Base-by-base conservation (phyloP, 2,888 invertebrate genomes). In the Athalia cordata region DNA sequence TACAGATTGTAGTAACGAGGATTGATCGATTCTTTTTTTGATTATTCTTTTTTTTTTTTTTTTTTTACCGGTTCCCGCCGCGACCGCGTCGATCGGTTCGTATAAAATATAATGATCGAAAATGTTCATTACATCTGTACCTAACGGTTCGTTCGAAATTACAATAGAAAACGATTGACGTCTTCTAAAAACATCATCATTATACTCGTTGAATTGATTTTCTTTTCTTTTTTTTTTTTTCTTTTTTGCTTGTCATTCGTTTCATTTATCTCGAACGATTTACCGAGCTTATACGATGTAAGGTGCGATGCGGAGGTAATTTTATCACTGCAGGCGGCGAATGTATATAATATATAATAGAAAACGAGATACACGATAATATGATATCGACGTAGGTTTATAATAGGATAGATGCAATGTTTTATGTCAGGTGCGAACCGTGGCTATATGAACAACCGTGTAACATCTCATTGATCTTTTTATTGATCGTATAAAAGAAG, bases 191-290 rank as follows among this genome's bases (percentile, higher is more conserved):
- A 64, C 47, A 67, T 13, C 15, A 65, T 70, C 70, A 65, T 77
- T 77, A 70, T 67, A 29, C 77, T 49, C 29, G 52, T 43, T 68
- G n/a, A 59, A 77, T 77, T 77, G 68, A 77, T 72, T 77, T 62
- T 55, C 70, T 72, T 59, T 61, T 6, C 64, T 68, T 52, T 29
- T 29, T 29, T 29, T 29, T 29, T 29, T 2, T 29, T 29, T 2
- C 1, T 29, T 29, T 29, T 29, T 29, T 29, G 29, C 29, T 29
- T 2, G 29, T 29, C 29, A 29, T 29, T 29, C 29, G 29, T 29
- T 29, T 29, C 29, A 29, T 29, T 29, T 29, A 29, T 29, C 29
- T 29, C 29, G 29, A 29, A 29, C 29, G 29, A 29, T 29, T 29
- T 29, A 29, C 29, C 29, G 29, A 29, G 29, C 29, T 29, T 29